Base-by-base conservation (phyloP, 2,888 invertebrate species). In the Agrochola circellaris region DNA sequence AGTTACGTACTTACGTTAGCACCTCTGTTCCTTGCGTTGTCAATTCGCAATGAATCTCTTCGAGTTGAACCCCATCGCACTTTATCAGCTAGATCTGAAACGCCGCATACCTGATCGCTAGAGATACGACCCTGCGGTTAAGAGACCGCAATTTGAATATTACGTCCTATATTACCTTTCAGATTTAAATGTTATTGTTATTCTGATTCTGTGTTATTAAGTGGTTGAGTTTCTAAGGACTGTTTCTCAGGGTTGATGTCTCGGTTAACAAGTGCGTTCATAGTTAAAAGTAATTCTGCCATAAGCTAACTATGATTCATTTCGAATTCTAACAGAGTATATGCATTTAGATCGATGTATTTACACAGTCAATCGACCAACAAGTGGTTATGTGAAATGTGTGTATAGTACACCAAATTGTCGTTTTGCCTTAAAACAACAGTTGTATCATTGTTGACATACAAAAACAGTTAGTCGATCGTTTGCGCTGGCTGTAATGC, bases 11-110 rank as follows among this genome's bases (percentile, higher is more conserved):
- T 81, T 84, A 88, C 86, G 88, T 88, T 90, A 88, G 89, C 89
- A 90, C 90, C 90, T 90, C 86, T 82, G 86, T 83, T 87, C 87
- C 84, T 87, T 89, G 90, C 90, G 90, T 92, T 93, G 94, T 93
- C 94, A 93, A 94, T 95, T 93, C 93, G 93, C 94, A 93, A 94
- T 94, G 94, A 89, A 90, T 90, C 88, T 90, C 82, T 86, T 81
- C 84, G 79, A 83, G 81, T 92, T 91, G 90, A 92, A 91, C 92
- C 89, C 92, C 91, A 89, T 91, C 90, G 89, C 90, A 73, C 78
- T 86, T 94, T 95, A 95, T 95, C 95, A 88, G 91, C 89, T 88
- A 87, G 88, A 95, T 95, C 94, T 92, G 87, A 91, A 91, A 93
- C 91, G 92, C 93, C 92, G 94, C 95, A 94, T 93, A 93, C 93